Base-by-base conservation (phyloP, 2,888 invertebrate species). In the Caenorhabditis parvicauda region DNA sequence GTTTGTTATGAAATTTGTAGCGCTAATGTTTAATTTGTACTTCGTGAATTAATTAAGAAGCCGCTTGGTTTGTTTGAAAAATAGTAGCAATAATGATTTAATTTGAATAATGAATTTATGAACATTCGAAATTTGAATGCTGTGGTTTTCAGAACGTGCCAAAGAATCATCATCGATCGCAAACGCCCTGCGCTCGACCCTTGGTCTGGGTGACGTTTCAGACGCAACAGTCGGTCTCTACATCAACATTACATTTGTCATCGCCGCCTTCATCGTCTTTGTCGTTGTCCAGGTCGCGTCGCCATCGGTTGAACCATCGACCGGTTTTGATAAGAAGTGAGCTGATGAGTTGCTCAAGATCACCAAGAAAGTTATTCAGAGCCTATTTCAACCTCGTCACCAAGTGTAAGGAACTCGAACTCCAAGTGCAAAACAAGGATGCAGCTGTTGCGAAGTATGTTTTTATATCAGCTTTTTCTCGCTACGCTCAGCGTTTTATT, bases 341-440 rank as follows among this genome's bases (percentile, higher is more conserved):
- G 63, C 45, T 29, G 17, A 1, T 9, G 17, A 6, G 6, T 21
- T 46, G n/a, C 14, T 19, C 7, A 5, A 7, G 19, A 50, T 14
- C 4, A 12, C 27, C 25, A 52, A 52, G n/a, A 32, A 32, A 9
- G 24, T 9, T 14, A 47, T 59, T 35, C 50, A 69, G 69, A 35
- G 59, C 60, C 7, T 65, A 63, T 24, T 62, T 62, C 51, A 51
- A 70, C 9, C 44, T 70, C 50, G 49, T 60, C 0, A 70, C 67
- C 2, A 59, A 64, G 42, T 50, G 59, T 49, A 64, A 59, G 21
- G 41, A 55, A 28, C 50, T 67, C 7, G 51, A 59, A 38, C 25
- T 59, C 22, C 49, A 64, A 43, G 35, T 67, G 37, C 57, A 60
- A 46, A 22, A 43, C 24, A 62, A 58, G 28, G 38, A 44, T 2